Percentiles rank a stretch among this genome's conserved stretches.
Evolutionary conservation across 1,140 invertebrate species (phyloP).

Genomic region (Megalonaias nervosa): DNA sequence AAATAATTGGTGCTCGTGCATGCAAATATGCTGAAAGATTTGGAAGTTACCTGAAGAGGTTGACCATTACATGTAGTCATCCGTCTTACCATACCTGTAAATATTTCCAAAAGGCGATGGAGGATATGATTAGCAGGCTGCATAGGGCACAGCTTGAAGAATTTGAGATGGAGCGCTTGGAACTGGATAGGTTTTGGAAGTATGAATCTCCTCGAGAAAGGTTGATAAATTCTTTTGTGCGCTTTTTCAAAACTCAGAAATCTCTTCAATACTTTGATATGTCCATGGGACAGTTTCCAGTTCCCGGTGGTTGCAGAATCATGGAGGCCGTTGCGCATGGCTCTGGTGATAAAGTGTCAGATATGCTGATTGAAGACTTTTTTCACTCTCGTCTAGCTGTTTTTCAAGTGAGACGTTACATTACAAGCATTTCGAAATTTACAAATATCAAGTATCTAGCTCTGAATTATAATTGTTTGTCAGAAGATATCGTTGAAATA

Average conservation of each 20-base stretch:
- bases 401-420: conserved; percentile 30
- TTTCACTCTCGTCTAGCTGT: conserved; percentile 32
- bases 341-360: conserved; percentile 23
- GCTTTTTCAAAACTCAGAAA: conserved; percentile 34
- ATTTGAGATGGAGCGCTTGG: conserved; percentile 33
- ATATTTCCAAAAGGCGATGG: conserved; percentile 35
- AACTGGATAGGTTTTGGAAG: conserved; percentile 40
- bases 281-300: conserved; percentile 33
- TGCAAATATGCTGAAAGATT: conserved; percentile 30
- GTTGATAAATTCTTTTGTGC: conserved; percentile 24
- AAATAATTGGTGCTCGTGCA: conserved; percentile 19
- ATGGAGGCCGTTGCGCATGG: conserved; percentile 31
- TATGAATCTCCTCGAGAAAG: conserved; percentile 38
- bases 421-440: conserved; percentile 26
- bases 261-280: conserved; percentile 35
- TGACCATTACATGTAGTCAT: conserved; percentile 33
- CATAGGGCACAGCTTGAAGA: conserved; percentile 26
- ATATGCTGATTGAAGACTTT: conserved; percentile 37
- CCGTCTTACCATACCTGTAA: conserved; percentile 38
- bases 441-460: conserved; percentile 34
- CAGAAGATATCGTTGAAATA: conserved; percentile 33
- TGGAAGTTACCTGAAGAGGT: conserved; percentile 25
- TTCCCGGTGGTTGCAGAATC: conserved; percentile 33
- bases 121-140: conserved; percentile 24
- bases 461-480: conserved; percentile 39